Conservation (phyloP, 2,888 invertebrate genomes). For the Biston betularia region DNA sequence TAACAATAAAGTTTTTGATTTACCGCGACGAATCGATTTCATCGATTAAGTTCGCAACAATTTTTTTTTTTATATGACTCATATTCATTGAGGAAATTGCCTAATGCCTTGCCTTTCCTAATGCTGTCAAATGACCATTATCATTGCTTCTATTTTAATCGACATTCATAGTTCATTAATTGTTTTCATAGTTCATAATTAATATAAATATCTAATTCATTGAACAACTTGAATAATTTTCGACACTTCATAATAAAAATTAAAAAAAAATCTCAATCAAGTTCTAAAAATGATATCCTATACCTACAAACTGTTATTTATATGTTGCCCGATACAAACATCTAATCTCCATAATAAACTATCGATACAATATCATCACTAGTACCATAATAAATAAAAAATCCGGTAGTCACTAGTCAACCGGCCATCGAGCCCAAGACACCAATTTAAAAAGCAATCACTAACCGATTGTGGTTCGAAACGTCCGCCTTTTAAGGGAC, state of each 20-base stretch:
- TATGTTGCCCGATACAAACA: constrained; percentile 20
- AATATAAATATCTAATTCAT: constrained; percentile 6
- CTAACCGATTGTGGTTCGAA: constrained; percentile 68
- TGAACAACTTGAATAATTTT: constrained; percentile 7
- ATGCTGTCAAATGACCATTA: background rate
- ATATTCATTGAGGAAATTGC: constrained; percentile 19
- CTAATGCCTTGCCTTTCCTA: background rate
- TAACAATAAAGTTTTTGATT: constrained; percentile 61
- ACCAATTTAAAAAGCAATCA: constrained; percentile 82
- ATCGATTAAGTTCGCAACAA: constrained; percentile 66
- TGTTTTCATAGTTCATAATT: background rate
- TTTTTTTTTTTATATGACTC: constrained; percentile 57
- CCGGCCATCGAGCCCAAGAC: constrained; percentile 54
- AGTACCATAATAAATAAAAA: constrained; percentile 51
- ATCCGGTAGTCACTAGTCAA: constrained; percentile 65
- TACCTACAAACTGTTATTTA: constrained; percentile 13
- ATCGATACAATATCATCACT: constrained; percentile 49
- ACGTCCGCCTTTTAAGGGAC: constrained; percentile 75
- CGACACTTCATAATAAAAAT: constrained; percentile 13
- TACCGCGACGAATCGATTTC: constrained; percentile 66
- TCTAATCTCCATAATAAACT: constrained; percentile 29
- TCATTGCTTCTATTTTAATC: background rate
- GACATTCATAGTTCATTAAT: background rate
- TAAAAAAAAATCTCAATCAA: constrained; percentile 10
- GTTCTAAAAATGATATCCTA: constrained; percentile 4